phyloP scores from a whole-genome alignment of 2,797 vertebrate genomes.

The Gymnopithys bicolor region DNA sequence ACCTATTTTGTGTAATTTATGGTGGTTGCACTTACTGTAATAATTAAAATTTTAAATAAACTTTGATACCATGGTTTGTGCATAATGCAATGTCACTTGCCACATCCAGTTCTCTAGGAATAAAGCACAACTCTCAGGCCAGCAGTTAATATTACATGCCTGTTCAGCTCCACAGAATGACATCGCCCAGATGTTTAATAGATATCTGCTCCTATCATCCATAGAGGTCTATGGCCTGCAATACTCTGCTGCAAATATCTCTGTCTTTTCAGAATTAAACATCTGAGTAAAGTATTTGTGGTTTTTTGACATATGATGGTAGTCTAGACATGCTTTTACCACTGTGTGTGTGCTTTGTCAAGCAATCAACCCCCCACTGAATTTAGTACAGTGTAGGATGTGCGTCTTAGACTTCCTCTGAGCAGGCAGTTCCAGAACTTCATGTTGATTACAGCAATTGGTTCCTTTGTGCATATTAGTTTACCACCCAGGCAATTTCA shows the following conservation, averaged over 20 bases:
- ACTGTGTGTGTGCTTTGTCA: not conserved
- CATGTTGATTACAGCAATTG: not conserved
- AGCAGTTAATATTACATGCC: not conserved
- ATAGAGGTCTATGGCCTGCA: not conserved
- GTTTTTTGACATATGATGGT: not conserved
- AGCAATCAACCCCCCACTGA: not conserved
- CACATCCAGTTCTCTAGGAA: not conserved
- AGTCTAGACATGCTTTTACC: not conserved
- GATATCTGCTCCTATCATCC: not conserved
- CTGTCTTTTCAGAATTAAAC: constrained; percentile 1
- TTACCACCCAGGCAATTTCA: not conserved
- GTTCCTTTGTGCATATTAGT: not conserved
- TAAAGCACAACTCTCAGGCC: not conserved
- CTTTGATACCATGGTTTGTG: not conserved
- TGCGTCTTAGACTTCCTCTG: not conserved
- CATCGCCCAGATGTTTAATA: constrained; percentile 22
- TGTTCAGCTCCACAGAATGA: not conserved
- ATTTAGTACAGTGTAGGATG: not conserved
- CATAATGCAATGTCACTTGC: not conserved
- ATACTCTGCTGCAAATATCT: not conserved
- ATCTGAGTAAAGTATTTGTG: not conserved
- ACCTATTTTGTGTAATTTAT: not conserved
- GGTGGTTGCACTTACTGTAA: not conserved
- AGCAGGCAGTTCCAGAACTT: not conserved
- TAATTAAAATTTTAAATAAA: not conserved